Evolutionary conservation across 2,113 vertebrate genomes (phyloP).

Genomic region (Scomber japonicus): DNA sequence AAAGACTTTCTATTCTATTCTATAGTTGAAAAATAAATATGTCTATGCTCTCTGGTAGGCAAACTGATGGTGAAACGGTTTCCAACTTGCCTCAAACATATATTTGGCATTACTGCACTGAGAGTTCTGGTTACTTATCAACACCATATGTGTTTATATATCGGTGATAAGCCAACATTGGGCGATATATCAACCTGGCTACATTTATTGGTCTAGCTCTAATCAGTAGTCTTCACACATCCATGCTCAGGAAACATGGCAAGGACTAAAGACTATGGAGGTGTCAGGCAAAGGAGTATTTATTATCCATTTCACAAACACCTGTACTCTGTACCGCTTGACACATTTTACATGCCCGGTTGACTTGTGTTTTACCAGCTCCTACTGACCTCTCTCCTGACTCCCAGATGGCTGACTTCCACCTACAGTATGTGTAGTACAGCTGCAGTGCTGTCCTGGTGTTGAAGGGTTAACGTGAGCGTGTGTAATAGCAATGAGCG

Average conservation of each 20-base stretch:
- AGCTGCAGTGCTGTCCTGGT: slow-evolving; percentile 28
- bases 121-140: not conserved
- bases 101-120: not conserved
- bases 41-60: not conserved
- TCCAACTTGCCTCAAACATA: not conserved
- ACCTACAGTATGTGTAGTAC: slow-evolving; percentile 6
- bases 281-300: slow-evolving; percentile 17
- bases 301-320: slow-evolving; percentile 36
- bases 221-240: slow-evolving; percentile 8
- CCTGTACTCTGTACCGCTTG: slow-evolving; percentile 20
- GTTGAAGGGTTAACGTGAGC: slow-evolving; percentile 41
- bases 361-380: slow-evolving; percentile 41
- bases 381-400: slow-evolving; percentile 40
- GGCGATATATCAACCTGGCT: not conserved
- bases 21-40: not conserved
- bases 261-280: slow-evolving; percentile 18
- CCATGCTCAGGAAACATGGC: not conserved
- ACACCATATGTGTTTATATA: not conserved
- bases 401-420: slow-evolving; percentile 55
- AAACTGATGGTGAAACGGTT: not conserved
- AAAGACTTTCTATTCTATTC: no score
- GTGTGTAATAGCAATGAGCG: slow-evolving; percentile 34
- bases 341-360: slow-evolving; percentile 11
- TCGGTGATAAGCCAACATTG: not conserved
- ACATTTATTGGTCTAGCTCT: slow-evolving; percentile 11